Conservation (phyloP, 2,113 vertebrate genomes). For the Orycteropus afer region DNA sequence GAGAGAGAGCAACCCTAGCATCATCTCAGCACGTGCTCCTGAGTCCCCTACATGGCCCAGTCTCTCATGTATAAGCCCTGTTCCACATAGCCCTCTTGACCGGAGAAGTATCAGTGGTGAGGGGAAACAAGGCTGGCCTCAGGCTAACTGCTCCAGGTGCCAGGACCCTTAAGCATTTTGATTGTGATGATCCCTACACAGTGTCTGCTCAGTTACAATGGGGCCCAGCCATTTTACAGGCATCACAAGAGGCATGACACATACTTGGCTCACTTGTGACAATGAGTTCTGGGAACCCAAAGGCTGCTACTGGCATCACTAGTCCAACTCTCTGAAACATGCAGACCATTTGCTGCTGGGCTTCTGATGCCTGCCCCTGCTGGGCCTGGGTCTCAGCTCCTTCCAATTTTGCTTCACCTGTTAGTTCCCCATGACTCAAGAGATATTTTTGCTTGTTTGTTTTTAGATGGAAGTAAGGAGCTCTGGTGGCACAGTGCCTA, state of each 20-base stretch:
- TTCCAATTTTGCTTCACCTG: neutral
- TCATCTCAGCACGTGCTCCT: neutral
- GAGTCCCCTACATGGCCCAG: neutral
- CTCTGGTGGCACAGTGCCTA: no score
- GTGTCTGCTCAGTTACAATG: accelerated
- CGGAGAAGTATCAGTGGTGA: neutral
- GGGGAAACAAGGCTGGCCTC: neutral
- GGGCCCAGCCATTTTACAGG: neutral
- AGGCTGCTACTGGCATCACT: neutral
- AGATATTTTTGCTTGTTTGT: neutral
- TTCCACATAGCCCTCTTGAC: accelerated
- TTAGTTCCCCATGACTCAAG: neutral
- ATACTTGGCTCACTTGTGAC: neutral
- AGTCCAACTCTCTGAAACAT: neutral
- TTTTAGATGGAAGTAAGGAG: no score
- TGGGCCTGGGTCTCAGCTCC: neutral
- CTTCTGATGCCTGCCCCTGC: neutral
- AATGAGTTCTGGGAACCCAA: no score
- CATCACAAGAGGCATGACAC: accelerated
- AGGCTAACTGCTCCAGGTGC: neutral
- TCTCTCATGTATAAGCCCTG: neutral
- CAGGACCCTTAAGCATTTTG: neutral
- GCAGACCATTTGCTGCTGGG: accelerated
- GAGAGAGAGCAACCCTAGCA: neutral
- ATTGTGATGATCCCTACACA: accelerated